These are phyloP conservation scores for Meloidogyne hapla DNA, from an alignment of 1,140 invertebrate species.

Conservation along the genomic window DNA sequence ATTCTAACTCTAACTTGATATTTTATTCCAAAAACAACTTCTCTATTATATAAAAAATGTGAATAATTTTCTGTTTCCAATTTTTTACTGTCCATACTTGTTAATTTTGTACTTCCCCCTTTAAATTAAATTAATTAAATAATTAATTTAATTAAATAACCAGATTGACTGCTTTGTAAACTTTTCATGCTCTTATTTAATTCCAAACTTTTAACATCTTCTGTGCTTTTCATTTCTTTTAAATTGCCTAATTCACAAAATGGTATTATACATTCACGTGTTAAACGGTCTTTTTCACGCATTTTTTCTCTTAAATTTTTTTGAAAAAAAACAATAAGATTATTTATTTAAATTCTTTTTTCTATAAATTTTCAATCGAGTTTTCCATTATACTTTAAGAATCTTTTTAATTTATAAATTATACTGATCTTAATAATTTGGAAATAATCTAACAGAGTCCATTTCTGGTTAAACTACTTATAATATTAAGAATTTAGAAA, in stretches of 20 bases:
- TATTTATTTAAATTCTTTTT: too few species aligned
- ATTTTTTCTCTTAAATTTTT: conserved; percentile 34
- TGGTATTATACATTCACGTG: conserved; percentile 44
- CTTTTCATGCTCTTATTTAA: conserved; percentile 47
- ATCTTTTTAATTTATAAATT: too few species aligned
- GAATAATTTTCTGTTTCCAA: conserved; percentile 52
- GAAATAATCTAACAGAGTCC: too few species aligned
- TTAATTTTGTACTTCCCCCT: conserved; percentile 31
- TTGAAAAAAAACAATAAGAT: too few species aligned
- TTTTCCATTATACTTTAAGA: too few species aligned
- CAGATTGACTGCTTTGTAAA: conserved; percentile 44
- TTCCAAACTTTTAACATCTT: conserved; percentile 25
- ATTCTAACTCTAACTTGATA: conserved; percentile 41
- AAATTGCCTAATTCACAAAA: conserved; percentile 33
- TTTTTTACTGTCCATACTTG: conserved; percentile 34
- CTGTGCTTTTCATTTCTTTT: conserved; percentile 18
- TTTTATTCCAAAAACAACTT: conserved; percentile 52
- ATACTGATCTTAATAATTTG: too few species aligned
- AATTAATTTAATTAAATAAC: conserved; percentile 1
- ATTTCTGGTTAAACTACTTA: background rate
- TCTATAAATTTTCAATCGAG: too few species aligned
- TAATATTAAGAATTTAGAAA: background rate
- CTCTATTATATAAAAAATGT: conserved; percentile 51
- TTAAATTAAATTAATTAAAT: background rate
- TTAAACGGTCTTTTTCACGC: conserved; percentile 37